These are phyloP conservation scores for Acanthiza pusilla DNA, from an alignment of 2,797 vertebrate genomes.

Conservation along the genomic window DNA sequence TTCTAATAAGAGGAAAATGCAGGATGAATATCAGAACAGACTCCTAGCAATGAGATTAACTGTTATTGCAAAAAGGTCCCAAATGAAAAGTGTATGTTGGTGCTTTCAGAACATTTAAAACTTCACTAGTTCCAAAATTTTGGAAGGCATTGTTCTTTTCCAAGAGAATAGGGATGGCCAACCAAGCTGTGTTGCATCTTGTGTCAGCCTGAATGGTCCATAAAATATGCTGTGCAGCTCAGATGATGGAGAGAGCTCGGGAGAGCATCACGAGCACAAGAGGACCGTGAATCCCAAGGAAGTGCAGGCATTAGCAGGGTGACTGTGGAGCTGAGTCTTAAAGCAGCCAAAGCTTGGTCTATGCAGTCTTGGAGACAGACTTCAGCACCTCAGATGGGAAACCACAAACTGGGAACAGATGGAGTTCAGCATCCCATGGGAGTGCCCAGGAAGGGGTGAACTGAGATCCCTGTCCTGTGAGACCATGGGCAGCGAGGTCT, in stretches of 20 bases:
- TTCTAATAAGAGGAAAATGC: constrained; percentile 19
- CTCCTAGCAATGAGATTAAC: neutral
- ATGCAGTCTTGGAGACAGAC: neutral
- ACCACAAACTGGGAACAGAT: neutral
- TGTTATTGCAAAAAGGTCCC: neutral
- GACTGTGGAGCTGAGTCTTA: neutral
- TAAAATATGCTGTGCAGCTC: neutral
- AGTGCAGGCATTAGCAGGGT: neutral
- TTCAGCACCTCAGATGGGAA: neutral
- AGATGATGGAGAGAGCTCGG: neutral
- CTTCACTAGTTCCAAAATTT: neutral
- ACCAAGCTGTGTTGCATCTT: neutral
- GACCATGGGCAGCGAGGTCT: neutral
- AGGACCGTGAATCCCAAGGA: neutral
- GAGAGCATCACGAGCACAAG: neutral
- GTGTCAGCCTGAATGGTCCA: neutral
- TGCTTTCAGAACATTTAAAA: neutral
- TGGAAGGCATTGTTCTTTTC: neutral
- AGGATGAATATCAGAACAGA: neutral
- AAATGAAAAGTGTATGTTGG: neutral
- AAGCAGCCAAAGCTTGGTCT: neutral
- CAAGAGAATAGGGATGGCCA: neutral
- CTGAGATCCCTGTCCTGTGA: no score
- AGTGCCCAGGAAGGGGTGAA: neutral
- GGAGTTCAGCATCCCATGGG: neutral